These are phyloP conservation scores for Slavum lentiscoides DNA, from an alignment of 2,888 invertebrate species.

Conservation along the genomic window DNA sequence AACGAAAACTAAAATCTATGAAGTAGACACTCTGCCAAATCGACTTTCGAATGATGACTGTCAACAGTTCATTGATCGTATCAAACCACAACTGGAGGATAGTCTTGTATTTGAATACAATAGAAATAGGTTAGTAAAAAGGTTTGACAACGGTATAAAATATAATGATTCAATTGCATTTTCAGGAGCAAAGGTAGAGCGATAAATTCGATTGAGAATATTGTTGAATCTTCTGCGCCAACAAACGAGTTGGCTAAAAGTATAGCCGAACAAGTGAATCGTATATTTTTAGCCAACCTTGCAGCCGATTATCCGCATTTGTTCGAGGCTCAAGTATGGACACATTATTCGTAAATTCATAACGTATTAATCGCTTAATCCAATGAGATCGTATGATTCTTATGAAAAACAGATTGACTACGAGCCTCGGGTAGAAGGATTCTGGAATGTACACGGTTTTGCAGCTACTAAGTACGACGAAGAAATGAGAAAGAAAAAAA, in stretches of 20 bases:
- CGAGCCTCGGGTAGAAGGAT: slow-evolving; percentile 80
- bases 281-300: slow-evolving; percentile 68
- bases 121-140: slow-evolving; percentile 64
- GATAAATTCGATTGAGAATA: neutral
- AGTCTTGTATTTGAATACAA: slow-evolving; percentile 68
- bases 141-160: neutral
- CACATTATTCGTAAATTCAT: neutral
- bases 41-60: slow-evolving; percentile 60
- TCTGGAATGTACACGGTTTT: slow-evolving; percentile 81
- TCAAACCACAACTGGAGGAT: slow-evolving; percentile 69
- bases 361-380: neutral
- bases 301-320: slow-evolving; percentile 68
- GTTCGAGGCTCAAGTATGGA: slow-evolving; percentile 65
- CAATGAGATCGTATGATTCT: slow-evolving; percentile 53
- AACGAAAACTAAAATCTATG: slow-evolving; percentile 76
- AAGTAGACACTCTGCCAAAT: slow-evolving; percentile 65
- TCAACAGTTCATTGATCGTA: slow-evolving; percentile 62
- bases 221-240: neutral
- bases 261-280: slow-evolving; percentile 71
- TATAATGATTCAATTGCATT: neutral
- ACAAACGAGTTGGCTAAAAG: slow-evolving; percentile 59
- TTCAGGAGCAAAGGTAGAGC: slow-evolving; percentile 13
- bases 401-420: slow-evolving; percentile 68
- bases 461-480: slow-evolving; percentile 62
- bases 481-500: slow-evolving; percentile 55